Evolutionary conservation across 1,140 invertebrate genomes (phyloP).

Genomic region (Polypedilum vanderplanki): DNA sequence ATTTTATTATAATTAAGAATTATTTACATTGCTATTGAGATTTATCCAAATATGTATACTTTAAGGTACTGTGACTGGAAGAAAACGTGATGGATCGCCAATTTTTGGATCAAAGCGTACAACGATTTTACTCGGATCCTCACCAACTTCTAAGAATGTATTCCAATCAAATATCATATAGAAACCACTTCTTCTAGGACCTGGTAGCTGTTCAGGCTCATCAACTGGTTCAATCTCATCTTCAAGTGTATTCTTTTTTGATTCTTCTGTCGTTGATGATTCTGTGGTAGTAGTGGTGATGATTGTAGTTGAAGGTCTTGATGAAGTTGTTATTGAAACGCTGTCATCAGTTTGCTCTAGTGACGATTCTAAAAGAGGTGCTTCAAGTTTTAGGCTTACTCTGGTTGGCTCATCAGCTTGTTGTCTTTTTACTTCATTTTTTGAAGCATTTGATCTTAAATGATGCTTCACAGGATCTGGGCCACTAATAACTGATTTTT

Average conservation of each 20-base stretch:
- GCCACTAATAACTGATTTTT: slow-evolving; percentile 29
- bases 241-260: slow-evolving; percentile 62
- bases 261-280: slow-evolving; percentile 39
- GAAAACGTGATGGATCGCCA: slow-evolving; percentile 67
- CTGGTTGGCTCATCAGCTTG: slow-evolving; percentile 31
- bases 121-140: slow-evolving; percentile 66
- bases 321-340: slow-evolving; percentile 32
- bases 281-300: slow-evolving; percentile 36
- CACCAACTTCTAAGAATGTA: slow-evolving; percentile 72
- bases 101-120: slow-evolving; percentile 70
- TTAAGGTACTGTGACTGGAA: slow-evolving; percentile 61
- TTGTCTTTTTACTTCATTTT: slow-evolving; percentile 41
- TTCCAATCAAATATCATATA: slow-evolving; percentile 82
- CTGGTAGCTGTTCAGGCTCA: slow-evolving; percentile 53
- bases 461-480: slow-evolving; percentile 37
- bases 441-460: slow-evolving; percentile 36
- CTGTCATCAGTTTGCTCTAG: slow-evolving; percentile 35
- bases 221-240: slow-evolving; percentile 48
- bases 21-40: neutral
- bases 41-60: neutral
- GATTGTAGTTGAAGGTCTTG: slow-evolving; percentile 30
- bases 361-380: slow-evolving; percentile 30
- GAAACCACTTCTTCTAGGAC: slow-evolving; percentile 62
- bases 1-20: neutral
- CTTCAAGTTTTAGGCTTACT: slow-evolving; percentile 29